Base-by-base conservation (phyloP, 2,888 invertebrate species). In the Pseudococcus longispinus region DNA sequence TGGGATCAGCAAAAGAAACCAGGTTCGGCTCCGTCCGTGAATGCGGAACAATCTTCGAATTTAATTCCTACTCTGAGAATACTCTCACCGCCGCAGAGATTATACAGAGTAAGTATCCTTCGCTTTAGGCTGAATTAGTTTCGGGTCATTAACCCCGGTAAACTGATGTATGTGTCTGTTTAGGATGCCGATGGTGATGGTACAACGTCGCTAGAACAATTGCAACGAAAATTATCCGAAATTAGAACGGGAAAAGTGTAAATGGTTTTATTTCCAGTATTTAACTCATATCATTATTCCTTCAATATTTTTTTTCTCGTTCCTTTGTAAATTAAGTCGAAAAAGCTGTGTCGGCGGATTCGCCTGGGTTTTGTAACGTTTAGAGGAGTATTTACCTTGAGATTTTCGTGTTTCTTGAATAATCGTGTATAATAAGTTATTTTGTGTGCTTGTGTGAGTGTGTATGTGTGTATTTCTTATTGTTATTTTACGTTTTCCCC, bases 1-100 rank as follows among this genome's bases (percentile, higher is more conserved):
- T 84, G 88, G 83, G 88, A 88, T 26, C 83, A 83, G 44, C 70
- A 87, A 44, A 74, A 65, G 46, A 87, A 87, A 83, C 60, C 83
- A 1, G 65, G 83, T 9, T 60, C 83, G 9, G 74, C 74, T n/a
- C 83, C 84, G 13, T 32, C 65, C 44, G 70, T 51, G 2, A 83
- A 70, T 51, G 74, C 70, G 20, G 87, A 87, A 42, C 87, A 87
- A 70, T 65, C 83, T 15, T 83, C 87, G 20, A 87, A 87, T 87
- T 51, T 87, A 42, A 87, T 87, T 51, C 87, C 87, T 18, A 83
- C 83, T 9, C 29, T 87, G 42, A 55, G 83, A 37, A 84, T 83
- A 20, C 42, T 80, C 42, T 87, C 87, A 0, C 87, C 87, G 0
- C 87, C 87, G n/a, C 87, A 83, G 26, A 60, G 82, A 74, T 46